These are phyloP conservation scores for Apteryx owenii DNA, from an alignment of 2,113 vertebrate species.

Conservation along the genomic window DNA sequence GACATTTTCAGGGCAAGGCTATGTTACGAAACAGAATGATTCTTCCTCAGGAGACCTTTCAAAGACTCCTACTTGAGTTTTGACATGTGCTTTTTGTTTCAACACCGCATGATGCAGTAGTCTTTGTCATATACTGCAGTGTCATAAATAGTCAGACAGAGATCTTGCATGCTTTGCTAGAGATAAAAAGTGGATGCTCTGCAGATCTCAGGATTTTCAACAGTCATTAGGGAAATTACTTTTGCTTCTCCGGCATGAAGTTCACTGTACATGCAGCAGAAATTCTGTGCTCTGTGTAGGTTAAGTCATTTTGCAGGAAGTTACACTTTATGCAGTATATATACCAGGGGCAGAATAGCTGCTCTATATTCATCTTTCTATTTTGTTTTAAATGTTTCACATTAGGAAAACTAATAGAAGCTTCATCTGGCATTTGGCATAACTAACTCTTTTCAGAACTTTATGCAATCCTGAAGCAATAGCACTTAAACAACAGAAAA, in stretches of 20 bases:
- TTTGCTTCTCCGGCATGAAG: not conserved
- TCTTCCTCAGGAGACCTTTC: slow-evolving; percentile 59
- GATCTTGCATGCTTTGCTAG: not conserved
- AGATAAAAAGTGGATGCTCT: not conserved
- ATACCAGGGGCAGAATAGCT: not conserved
- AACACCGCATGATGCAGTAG: not conserved
- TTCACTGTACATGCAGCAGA: not conserved
- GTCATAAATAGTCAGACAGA: slow-evolving; percentile 15
- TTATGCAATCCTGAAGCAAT: not conserved
- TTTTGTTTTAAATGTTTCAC: not conserved
- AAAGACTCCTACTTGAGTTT: slow-evolving; percentile 23
- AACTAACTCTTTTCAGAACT: not conserved
- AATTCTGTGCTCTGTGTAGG: not conserved
- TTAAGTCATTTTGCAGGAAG: not conserved
- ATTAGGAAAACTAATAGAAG: not conserved
- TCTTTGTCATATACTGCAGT: not conserved
- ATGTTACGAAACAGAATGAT: slow-evolving; percentile 29
- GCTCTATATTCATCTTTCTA: not conserved
- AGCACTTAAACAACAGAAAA: not conserved
- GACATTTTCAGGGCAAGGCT: slow-evolving; percentile 49
- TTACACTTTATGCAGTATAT: not conserved
- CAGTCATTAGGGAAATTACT: slow-evolving; percentile 31
- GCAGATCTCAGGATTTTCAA: not conserved
- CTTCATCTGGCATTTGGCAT: not conserved
- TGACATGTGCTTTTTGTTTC: slow-evolving; percentile 1